These are phyloP conservation scores for Stratiomys singularior DNA, from an alignment of 2,888 invertebrate species.

Conservation along the genomic window DNA sequence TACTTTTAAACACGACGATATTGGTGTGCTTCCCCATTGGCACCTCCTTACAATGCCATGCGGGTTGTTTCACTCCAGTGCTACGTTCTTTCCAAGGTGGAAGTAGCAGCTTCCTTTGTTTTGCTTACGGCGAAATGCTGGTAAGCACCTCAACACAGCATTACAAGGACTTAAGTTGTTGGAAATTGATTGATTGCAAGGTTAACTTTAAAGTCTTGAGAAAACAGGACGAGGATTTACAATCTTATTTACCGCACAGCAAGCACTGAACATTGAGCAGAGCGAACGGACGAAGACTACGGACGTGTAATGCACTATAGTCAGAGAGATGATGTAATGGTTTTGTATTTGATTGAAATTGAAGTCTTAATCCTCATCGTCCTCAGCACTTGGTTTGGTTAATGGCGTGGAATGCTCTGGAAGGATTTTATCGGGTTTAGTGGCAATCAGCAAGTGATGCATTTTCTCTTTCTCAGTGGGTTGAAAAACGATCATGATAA, in stretches of 20 bases:
- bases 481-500: too few relatives aligned
- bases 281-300: background rate
- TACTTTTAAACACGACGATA: conserved; percentile 39
- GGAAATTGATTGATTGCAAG: conserved; percentile 51
- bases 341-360: conserved; percentile 43
- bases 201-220: conserved; percentile 49
- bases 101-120: conserved; percentile 47
- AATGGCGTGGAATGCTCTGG: conserved; percentile 12
- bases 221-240: conserved; percentile 48
- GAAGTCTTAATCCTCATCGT: conserved; percentile 36
- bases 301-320: background rate
- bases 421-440: conserved; percentile 22
- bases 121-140: conserved; percentile 48
- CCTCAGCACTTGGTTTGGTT: background rate
- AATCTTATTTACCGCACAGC: conserved; percentile 46
- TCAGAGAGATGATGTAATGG: conserved; percentile 37
- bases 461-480: too few relatives aligned
- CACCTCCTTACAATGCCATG: background rate
- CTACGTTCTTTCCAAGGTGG: conserved; percentile 13
- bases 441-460: conserved; percentile 14
- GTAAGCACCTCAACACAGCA: conserved; percentile 48
- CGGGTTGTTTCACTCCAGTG: background rate
- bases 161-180: conserved; percentile 51
- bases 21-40: conserved; percentile 13
- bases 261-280: background rate